Evolutionary conservation across 2,888 invertebrate genomes (phyloP).

Genomic region (Papilio protenor): DNA sequence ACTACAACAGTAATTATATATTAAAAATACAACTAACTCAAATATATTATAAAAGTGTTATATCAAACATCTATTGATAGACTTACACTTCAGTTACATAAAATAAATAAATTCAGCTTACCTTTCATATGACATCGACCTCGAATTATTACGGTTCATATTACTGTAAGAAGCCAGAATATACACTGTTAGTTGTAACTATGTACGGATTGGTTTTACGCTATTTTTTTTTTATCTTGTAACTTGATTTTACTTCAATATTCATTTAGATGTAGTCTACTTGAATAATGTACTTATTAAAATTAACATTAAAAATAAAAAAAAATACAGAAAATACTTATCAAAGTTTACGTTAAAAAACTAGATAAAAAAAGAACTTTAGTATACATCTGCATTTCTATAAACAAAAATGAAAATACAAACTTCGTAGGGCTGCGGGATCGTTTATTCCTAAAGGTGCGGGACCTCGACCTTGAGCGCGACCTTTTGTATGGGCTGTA

Average conservation of each 20-base stretch:
- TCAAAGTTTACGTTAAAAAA: too few relatives aligned
- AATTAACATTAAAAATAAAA: too few relatives aligned
- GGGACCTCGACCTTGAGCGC: slow-evolving; percentile 59
- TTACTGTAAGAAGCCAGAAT: slow-evolving; percentile 62
- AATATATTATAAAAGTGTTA: background rate
- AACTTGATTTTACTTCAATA: too few relatives aligned
- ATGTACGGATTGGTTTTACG: too few relatives aligned
- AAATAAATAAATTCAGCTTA: slow-evolving; percentile 63
- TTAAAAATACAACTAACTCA: background rate
- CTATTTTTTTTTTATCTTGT: too few relatives aligned
- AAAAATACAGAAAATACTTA: too few relatives aligned
- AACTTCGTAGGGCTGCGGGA: slow-evolving; percentile 74
- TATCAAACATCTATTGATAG: background rate
- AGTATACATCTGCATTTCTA: too few relatives aligned
- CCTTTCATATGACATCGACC: slow-evolving; percentile 77
- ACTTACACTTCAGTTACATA: slow-evolving; percentile 27
- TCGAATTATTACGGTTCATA: slow-evolving; percentile 72
- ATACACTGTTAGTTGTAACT: slow-evolving; percentile 5
- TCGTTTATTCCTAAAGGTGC: slow-evolving; percentile 61
- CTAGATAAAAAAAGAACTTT: too few relatives aligned
- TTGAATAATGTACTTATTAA: too few relatives aligned
- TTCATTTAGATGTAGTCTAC: too few relatives aligned
- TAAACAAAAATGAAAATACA: slow-evolving; percentile 55
- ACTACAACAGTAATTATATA: slow-evolving; percentile 46
- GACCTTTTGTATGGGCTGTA: slow-evolving; percentile 68